Evolutionary conservation across 2,888 invertebrate species (phyloP), one percentile per base, ranked within the genome.

Genomic region (Phyllotreta striolata): DNA sequence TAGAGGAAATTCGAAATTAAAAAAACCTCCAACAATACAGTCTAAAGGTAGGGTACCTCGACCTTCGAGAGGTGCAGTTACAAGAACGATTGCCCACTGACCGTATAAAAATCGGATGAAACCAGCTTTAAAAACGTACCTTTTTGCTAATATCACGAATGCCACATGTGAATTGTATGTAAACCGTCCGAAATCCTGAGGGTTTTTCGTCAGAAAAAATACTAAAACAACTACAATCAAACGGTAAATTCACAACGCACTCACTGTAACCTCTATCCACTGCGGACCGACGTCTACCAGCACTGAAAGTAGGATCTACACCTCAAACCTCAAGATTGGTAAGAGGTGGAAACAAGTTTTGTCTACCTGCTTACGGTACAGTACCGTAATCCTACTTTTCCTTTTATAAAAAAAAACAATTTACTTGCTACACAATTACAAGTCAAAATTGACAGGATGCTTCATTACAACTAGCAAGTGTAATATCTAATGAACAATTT

Each of bases 281-380:
- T 59, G 41, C 59, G 13, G 54, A 60, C 52, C 52, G 54, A 14
- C 44, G 52, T 56, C 70, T 65, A 70, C 38, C 68, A 70, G 67
- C 69, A 73, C 75, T 74, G 72, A 72, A 72, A 70, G 68, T 75
- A 69, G 71, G 71, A 70, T 71, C 73, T 72, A 69, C 69, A 70
- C 72, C 73, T 71, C 70, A 69, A 70, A 70, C 72, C 73, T 71
- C 70, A 69, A 70, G 69, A 70, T 66, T 69, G 68, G 69, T 68
- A 76, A 76, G 77, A 78, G 78, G 65, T 78, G 78, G 79, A 78
- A 79, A 78, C 77, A 73, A 77, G 79, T 79, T 80, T 77, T 75
- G 77, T 75, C 77, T 77, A 77, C 63, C 62, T 58, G 66, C 55
- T 58, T 59, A 56, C 51, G 46, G 46, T 37, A 37, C 60, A 60